Base-by-base conservation (phyloP, 2,113 vertebrate genomes). In the Australoheros scitulus region DNA sequence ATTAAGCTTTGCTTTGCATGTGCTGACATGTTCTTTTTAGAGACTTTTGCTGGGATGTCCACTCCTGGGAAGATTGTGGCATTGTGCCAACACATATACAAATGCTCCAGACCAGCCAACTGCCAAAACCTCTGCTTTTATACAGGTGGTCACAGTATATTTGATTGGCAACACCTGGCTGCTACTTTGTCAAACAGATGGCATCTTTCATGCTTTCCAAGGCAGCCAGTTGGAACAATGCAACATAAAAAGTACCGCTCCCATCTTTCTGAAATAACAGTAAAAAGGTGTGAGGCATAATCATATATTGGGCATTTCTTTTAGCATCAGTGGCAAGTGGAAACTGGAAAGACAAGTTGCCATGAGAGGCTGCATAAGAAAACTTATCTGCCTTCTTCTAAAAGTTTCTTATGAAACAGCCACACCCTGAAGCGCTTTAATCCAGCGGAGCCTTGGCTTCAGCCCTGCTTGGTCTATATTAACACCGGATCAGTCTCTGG, bases 361-460 rank as follows among this genome's bases (percentile, higher is more conserved):
- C 77, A 61, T 2, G 24, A n/a, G 4, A 77, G 56, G 59, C 65
- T 32, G 6, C 60, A 83, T 38, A 52, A 77, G 79, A 85, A 84
- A 87, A 83, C 64, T 79, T 77, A 29, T 61, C 52, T 1, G 29
- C 74, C 79, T 77, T 61, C 72, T 61, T 63, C 50, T 43, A 24
- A 52, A n/a, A 61, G 9, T 32, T n/a, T 52, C 60, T 68, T 41
- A 43, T 60, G 20, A 82, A 82, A 59, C 26, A 32, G 50, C 87
- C 88, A 52, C 87, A 41, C 85, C 89, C 91, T 76, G 29, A 58
- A 6, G 36, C 3, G 9, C 64, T 3, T 61, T 87, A 55, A 52
- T 81, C 50, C 76, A 74, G 59, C 75, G 72, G 29, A 18, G 57
- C 57, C 24, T 36, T 2, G 3, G 3, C 57, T 64, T 15, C n/a